Conservation (phyloP, 2,797 vertebrate species). For the Naso thynnoides region DNA sequence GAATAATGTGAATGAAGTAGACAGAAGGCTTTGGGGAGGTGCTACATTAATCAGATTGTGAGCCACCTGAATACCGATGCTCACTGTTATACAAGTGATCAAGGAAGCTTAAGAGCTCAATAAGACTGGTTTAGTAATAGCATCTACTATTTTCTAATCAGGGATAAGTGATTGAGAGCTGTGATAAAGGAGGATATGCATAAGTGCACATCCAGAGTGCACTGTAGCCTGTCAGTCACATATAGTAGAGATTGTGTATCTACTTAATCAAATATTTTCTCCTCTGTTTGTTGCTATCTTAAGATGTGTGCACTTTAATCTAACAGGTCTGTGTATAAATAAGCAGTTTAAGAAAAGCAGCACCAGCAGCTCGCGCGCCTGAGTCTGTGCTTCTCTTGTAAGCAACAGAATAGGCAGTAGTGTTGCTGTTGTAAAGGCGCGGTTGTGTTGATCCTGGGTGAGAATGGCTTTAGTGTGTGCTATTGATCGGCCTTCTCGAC, state of each 20-base stretch:
- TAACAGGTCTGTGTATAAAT: slow-evolving; percentile 31
- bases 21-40: slow-evolving; percentile 41
- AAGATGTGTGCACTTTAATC: slow-evolving; percentile 29
- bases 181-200: slow-evolving; percentile 30
- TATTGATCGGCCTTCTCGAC: slow-evolving; percentile 80
- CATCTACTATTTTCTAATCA: slow-evolving; percentile 41
- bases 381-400: slow-evolving; percentile 30
- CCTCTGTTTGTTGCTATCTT: slow-evolving; percentile 11
- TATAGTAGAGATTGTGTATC: slow-evolving; percentile 18
- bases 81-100: slow-evolving; percentile 41
- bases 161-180: slow-evolving; percentile 24
- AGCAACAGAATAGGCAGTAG: slow-evolving; percentile 37
- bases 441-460: slow-evolving; percentile 81
- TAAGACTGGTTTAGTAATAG: slow-evolving; percentile 11
- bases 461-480: slow-evolving; percentile 73
- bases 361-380: slow-evolving; percentile 10
- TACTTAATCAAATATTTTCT: slow-evolving; percentile 20
- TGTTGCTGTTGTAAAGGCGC: slow-evolving; percentile 45
- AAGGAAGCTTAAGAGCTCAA: slow-evolving; percentile 36
- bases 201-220: slow-evolving; percentile 16
- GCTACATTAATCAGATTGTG: slow-evolving; percentile 46
- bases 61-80: slow-evolving; percentile 50
- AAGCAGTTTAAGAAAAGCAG: slow-evolving; percentile 38
- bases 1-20: slow-evolving; percentile 50
- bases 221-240: slow-evolving; percentile 10